Evolutionary conservation across 2,113 vertebrate genomes (phyloP).

Genomic region (Chrysemys picta): DNA sequence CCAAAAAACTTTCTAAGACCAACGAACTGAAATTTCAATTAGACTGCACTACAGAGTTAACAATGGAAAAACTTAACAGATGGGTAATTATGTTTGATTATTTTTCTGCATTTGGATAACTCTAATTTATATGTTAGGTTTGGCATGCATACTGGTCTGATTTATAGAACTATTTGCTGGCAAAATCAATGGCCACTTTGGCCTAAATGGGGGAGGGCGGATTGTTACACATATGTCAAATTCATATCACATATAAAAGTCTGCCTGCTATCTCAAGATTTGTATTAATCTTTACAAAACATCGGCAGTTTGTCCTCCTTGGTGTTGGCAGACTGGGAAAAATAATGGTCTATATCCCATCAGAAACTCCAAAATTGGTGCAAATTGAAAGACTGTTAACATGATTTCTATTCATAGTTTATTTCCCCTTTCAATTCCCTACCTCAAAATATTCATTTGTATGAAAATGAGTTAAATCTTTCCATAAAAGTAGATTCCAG

Average conservation of each 20-base stretch:
- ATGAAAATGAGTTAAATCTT: slow-evolving; percentile 52
- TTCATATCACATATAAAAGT: slow-evolving; percentile 20
- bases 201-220: slow-evolving; percentile 43
- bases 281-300: neutral
- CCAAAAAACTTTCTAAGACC: slow-evolving; percentile 38
- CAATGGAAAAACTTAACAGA: slow-evolving; percentile 12
- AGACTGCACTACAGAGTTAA: slow-evolving; percentile 35
- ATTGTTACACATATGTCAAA: slow-evolving; percentile 56
- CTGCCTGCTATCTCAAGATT: neutral
- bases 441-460: slow-evolving; percentile 60
- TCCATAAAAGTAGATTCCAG: slow-evolving; percentile 47
- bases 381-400: slow-evolving; percentile 54
- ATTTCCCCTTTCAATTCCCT: slow-evolving; percentile 53
- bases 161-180: slow-evolving; percentile 43
- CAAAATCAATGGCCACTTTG: slow-evolving; percentile 45
- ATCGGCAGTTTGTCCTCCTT: slow-evolving; percentile 49
- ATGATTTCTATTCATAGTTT: slow-evolving; percentile 33
- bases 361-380: slow-evolving; percentile 32
- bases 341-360: slow-evolving; percentile 32
- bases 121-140: slow-evolving; percentile 23
- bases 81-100: neutral
- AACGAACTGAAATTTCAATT: slow-evolving; percentile 21
- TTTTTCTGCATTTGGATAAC: slow-evolving; percentile 15
- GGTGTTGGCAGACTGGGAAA: slow-evolving; percentile 23
- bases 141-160: slow-evolving; percentile 9